phyloP scores from a whole-genome alignment of 2,797 vertebrate genomes.

The Myoxocephalus aenaeus region DNA sequence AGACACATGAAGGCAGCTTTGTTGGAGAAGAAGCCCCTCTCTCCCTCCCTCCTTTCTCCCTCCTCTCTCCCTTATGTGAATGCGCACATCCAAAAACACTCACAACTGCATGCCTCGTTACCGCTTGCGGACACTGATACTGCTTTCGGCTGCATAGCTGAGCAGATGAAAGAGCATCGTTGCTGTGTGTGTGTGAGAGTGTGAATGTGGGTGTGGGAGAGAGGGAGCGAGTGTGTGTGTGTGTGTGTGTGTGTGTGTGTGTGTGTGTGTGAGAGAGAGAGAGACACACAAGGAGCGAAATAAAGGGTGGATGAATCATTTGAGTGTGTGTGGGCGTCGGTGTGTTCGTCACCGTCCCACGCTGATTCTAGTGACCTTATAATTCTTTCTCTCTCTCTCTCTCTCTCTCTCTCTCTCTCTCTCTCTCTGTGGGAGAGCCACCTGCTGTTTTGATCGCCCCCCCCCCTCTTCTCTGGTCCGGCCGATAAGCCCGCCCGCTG shows the following conservation, averaged over 20 bases:
- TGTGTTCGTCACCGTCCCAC: conserved; percentile 53
- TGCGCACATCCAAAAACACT: conserved; percentile 29
- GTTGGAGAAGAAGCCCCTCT: conserved; percentile 65
- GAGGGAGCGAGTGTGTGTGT: background rate
- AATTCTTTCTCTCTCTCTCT: conserved; percentile 23
- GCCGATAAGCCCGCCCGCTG: conserved; percentile 55
- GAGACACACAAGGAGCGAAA: background rate
- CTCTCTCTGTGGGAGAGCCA: conserved; percentile 64
- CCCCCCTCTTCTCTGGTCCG: conserved; percentile 51
- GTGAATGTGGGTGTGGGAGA: background rate
- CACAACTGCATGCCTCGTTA: conserved; percentile 53
- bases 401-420: conserved; percentile 19
- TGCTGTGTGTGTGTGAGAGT: conserved; percentile 20
- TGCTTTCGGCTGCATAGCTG: conserved; percentile 56
- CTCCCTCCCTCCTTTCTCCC: conserved; percentile 6
- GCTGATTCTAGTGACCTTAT: conserved; percentile 48
- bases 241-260: conserved; percentile 21
- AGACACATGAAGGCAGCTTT: conserved; percentile 83
- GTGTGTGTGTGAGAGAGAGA: background rate
- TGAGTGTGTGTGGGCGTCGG: conserved; percentile 48
- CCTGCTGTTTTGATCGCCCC: conserved; percentile 76
- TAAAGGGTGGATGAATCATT: conserved; percentile 55
- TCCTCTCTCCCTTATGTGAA: conserved; percentile 2
- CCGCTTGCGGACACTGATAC: conserved; percentile 47
- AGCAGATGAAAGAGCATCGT: conserved; percentile 56